A percentile compares a stretch with the other conserved stretches of the same genome.
phyloP scores from a whole-genome alignment of 2,113 vertebrate species.

The Siniperca chuatsi region DNA sequence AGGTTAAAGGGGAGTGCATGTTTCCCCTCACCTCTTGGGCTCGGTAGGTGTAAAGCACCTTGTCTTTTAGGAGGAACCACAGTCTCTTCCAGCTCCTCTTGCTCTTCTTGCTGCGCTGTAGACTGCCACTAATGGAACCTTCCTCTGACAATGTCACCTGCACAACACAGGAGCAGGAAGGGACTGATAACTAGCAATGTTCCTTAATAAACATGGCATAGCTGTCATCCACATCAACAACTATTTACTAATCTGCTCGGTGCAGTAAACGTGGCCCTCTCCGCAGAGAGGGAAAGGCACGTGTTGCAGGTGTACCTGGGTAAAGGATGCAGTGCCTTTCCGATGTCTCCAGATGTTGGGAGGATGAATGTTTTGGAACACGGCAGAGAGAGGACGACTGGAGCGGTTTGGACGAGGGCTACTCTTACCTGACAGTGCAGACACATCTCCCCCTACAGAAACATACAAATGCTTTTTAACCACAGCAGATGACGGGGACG shows the following conservation, averaged over 20 bases:
- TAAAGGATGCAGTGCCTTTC: slow-evolving; percentile 91
- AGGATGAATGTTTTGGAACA: slow-evolving; percentile 95
- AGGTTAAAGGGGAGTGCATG: slow-evolving; percentile 77
- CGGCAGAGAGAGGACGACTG: slow-evolving; percentile 90
- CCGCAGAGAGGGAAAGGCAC: neutral
- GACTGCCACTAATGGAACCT: slow-evolving; percentile 90
- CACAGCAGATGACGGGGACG: neutral
- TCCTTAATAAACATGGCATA: neutral
- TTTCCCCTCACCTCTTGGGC: slow-evolving; percentile 91
- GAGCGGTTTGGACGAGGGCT: slow-evolving; percentile 85
- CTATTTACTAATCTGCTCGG: neutral
- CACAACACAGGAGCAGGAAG: slow-evolving; percentile 20
- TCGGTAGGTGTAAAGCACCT: slow-evolving; percentile 96
- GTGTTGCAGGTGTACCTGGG: slow-evolving; percentile 83
- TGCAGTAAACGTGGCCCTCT: neutral
- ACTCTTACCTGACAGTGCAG: slow-evolving; percentile 32
- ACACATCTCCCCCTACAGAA: slow-evolving; percentile 65
- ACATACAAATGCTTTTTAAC: slow-evolving; percentile 23
- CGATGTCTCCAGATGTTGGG: slow-evolving; percentile 92
- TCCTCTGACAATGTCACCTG: slow-evolving; percentile 92
- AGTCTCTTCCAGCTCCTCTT: slow-evolving; percentile 97
- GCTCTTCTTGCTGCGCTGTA: slow-evolving; percentile 92
- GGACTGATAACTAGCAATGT: neutral
- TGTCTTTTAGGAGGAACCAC: slow-evolving; percentile 99
- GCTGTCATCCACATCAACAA: neutral